Base-by-base conservation (phyloP, 2,113 vertebrate species). In the Brachyhypopomus gauderio region DNA sequence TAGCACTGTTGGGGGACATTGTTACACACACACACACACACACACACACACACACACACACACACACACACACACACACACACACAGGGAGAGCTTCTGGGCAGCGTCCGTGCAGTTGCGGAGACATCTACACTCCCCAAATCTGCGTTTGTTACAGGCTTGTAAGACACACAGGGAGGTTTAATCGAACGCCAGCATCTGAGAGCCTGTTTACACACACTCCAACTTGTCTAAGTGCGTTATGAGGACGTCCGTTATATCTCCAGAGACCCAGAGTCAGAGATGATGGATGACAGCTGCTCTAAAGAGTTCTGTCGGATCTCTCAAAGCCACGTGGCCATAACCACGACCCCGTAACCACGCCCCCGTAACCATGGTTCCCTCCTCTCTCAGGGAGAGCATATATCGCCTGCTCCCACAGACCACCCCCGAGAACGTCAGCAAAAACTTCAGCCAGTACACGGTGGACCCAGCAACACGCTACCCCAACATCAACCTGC, bases 401-500 rank as follows among this genome's bases (percentile, higher is more conserved):
- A 95, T 99, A 88, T 99, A 99, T 36, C 95, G 98, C 36, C 89
- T 99, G 0, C 89, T 99, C 87, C 98, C 98, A 83, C 98, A 99
- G 91, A 99, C 98, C 34, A 99, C 98, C 1, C 96, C 98, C 3
- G 97, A 99, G 90, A 99, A 99, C 9, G 94, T 99, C 91, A 98
- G 94, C 88, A 99, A 99, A 86, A 99, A 99, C 93, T 97, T 96
- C 92, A 96, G 96, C 90, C 96, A 96, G 0, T 98, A 97, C 91
- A 97, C 97, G 77, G 92, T 99, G 2, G 96, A 99, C 85, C 98
- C 98, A 0, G 94, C 95, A 56, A 99, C 97, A 27, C 94, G 98
- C 3, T 99, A 99, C 70, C 98, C 98, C 88, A 99, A 99, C 56
- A 94, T 99, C 62, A 96, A 95, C 23, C 87, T 99, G 84, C 95